Conservation (phyloP, 2,797 vertebrate genomes). For the Falco cherrug region DNA sequence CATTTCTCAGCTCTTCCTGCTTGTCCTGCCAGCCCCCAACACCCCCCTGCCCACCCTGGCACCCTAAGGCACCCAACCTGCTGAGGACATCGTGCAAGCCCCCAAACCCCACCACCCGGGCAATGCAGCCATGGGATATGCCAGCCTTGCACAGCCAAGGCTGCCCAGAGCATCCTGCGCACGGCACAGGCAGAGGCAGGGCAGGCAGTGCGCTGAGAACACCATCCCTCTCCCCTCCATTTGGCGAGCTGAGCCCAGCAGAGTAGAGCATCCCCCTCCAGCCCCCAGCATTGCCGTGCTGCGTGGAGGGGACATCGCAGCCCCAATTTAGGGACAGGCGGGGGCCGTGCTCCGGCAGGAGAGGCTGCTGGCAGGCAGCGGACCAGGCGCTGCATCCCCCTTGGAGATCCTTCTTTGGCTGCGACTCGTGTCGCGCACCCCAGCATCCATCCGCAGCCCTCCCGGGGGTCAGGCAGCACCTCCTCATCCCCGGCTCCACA, state of each 20-base stretch:
- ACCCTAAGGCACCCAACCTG: background rate
- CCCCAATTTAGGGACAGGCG: background rate
- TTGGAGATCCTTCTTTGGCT: background rate
- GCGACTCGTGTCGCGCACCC: accelerated
- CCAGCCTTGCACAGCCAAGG: accelerated
- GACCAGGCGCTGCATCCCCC: background rate
- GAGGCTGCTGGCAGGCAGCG: background rate
- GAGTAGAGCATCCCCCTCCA: background rate
- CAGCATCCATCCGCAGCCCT: background rate
- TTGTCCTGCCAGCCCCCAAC: accelerated
- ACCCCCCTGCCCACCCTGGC: background rate
- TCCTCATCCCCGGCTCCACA: background rate
- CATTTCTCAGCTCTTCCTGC: background rate
- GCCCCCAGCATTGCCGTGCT: accelerated
- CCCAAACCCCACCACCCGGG: accelerated
- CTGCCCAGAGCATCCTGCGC: background rate
- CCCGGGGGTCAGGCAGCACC: background rate
- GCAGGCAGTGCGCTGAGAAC: background rate
- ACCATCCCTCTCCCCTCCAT: background rate
- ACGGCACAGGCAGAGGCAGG: background rate
- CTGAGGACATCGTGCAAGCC: background rate
- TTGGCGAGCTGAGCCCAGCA: background rate
- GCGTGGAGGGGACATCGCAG: background rate
- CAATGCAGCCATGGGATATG: accelerated
- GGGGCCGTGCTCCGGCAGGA: background rate